These are phyloP conservation scores for Brevimyrus niger DNA, from an alignment of 2,113 vertebrate genomes.

Conservation along the genomic window DNA sequence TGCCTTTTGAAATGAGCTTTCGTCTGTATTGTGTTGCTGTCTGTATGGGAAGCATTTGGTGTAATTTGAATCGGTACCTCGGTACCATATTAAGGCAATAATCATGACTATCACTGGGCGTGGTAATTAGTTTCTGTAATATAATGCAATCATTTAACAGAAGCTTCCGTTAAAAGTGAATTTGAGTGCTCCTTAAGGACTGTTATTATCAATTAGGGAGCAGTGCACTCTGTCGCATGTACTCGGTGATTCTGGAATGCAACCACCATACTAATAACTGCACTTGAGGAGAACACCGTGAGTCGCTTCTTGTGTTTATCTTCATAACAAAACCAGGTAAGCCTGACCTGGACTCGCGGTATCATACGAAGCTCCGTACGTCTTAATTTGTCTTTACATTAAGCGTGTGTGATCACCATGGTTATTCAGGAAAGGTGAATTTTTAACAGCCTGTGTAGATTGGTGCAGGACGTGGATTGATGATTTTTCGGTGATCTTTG, in stretches of 20 bases:
- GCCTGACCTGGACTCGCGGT: not conserved
- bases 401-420: not conserved
- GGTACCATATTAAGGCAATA: not conserved
- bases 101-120: not conserved
- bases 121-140: constrained; percentile 6
- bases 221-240: not conserved
- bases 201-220: not conserved
- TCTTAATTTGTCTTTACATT: not conserved
- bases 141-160: not conserved
- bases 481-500: not conserved
- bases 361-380: not conserved
- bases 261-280: not conserved
- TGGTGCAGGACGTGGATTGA: not conserved
- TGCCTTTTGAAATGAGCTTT: not conserved
- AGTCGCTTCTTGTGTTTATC: not conserved
- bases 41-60: not conserved
- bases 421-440: not conserved
- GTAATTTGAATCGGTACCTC: not conserved
- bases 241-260: too few relatives aligned
- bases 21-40: not conserved
- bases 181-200: not conserved
- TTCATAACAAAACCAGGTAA: not conserved
- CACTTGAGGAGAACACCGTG: not conserved
- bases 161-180: not conserved
- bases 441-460: not conserved